Evolutionary conservation across 2,113 vertebrate species (phyloP).

Genomic region (Sterrhoptilus dennistouni): DNA sequence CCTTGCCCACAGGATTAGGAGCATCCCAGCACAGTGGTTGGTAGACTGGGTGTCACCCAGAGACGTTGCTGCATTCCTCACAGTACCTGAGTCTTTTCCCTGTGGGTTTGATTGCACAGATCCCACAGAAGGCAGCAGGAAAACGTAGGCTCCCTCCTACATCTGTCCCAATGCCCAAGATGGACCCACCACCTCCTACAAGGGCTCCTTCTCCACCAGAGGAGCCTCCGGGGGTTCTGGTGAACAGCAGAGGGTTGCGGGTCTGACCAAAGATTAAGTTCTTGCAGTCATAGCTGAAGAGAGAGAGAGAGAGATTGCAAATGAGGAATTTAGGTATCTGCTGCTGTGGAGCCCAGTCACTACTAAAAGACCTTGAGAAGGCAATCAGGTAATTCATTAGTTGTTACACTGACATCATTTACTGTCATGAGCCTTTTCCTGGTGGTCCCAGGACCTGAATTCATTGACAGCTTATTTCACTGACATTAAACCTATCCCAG

Average conservation of each 20-base stretch:
- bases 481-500: neutral
- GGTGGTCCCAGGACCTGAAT: neutral
- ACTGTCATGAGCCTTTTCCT: neutral
- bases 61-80: neutral
- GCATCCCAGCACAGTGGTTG: neutral
- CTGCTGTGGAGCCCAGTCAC: neutral
- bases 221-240: conserved; percentile 73
- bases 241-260: conserved; percentile 60
- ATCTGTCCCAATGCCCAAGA: conserved; percentile 75
- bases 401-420: neutral
- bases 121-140: conserved; percentile 77
- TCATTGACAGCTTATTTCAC: neutral
- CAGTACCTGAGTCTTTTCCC: conserved; percentile 75
- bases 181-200: conserved; percentile 73
- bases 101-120: conserved; percentile 77
- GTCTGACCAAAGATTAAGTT: conserved; percentile 77
- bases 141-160: conserved; percentile 78
- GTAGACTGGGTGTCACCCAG: neutral
- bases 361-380: neutral
- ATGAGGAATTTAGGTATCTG: neutral
- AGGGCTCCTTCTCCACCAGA: conserved; percentile 80
- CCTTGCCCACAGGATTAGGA: neutral
- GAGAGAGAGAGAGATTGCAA: neutral
- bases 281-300: conserved; percentile 74
- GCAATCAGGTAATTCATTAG: neutral